Evolutionary conservation across 2,888 invertebrate species (phyloP).

Genomic region (Euzophera pinguis): DNA sequence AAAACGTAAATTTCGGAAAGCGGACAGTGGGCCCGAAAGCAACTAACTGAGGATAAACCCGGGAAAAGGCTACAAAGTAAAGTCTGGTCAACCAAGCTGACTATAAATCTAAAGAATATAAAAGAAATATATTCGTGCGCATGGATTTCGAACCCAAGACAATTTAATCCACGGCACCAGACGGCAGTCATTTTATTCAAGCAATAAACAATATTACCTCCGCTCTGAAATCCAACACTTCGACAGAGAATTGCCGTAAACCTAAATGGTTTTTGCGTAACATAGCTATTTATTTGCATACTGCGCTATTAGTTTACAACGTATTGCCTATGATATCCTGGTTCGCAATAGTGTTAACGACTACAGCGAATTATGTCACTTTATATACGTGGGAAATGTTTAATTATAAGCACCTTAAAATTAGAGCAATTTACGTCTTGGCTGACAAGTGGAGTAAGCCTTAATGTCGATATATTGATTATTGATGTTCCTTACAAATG

Average conservation of each 20-base stretch:
- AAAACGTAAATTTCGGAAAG: too few species aligned
- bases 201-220: neutral
- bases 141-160: neutral
- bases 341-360: neutral
- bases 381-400: neutral
- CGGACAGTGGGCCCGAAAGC: too few species aligned
- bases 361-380: neutral
- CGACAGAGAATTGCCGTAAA: neutral
- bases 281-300: conserved; percentile 1
- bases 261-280: neutral
- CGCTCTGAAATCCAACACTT: neutral
- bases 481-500: too few species aligned
- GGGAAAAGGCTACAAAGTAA: too few species aligned
- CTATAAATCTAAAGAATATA: too few species aligned
- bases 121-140: too few species aligned
- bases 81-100: too few species aligned
- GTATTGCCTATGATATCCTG: conserved; percentile 2
- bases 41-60: too few species aligned
- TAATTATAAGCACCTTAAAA: too few species aligned
- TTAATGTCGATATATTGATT: too few species aligned
- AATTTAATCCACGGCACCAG: neutral
- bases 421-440: too few species aligned
- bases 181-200: neutral
- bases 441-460: too few species aligned
- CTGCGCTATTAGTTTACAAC: neutral